Conservation (phyloP, 2,797 vertebrate species). For the Oceanodroma leucorhoa region DNA sequence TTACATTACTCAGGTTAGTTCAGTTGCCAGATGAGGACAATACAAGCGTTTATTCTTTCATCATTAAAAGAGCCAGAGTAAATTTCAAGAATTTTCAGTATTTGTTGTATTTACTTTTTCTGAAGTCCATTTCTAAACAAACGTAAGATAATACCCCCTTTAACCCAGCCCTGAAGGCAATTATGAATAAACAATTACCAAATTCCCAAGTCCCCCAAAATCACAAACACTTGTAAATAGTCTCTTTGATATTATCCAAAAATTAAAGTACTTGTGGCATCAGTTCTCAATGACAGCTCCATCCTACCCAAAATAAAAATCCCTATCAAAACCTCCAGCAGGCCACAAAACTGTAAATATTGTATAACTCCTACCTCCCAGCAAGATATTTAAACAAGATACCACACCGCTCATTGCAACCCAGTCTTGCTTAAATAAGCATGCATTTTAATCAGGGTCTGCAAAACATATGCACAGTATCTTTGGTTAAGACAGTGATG, state of each 20-base stretch:
- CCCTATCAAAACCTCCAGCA: not conserved
- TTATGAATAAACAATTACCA: not conserved
- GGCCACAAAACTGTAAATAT: not conserved
- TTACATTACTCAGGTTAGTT: not conserved
- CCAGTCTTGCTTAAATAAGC: not conserved
- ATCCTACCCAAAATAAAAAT: not conserved
- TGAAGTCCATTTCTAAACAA: not conserved
- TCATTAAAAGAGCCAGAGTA: not conserved
- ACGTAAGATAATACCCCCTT: not conserved
- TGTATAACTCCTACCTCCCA: not conserved
- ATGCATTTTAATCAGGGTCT: not conserved
- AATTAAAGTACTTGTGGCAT: not conserved
- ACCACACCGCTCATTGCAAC: not conserved
- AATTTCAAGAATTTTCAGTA: not conserved
- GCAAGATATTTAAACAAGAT: not conserved
- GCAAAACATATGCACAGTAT: not conserved
- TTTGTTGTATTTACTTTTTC: not conserved
- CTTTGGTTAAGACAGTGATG: not conserved
- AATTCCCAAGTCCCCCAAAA: not conserved
- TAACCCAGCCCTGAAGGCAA: not conserved
- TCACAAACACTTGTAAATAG: not conserved
- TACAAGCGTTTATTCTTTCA: not conserved
- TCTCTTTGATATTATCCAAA: not conserved
- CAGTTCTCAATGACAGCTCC: not conserved
- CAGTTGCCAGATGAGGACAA: not conserved